Percentiles rank a stretch among this genome's conserved stretches.
Conservation (phyloP, 2,888 invertebrate species). For the Cepaea hortensis region DNA sequence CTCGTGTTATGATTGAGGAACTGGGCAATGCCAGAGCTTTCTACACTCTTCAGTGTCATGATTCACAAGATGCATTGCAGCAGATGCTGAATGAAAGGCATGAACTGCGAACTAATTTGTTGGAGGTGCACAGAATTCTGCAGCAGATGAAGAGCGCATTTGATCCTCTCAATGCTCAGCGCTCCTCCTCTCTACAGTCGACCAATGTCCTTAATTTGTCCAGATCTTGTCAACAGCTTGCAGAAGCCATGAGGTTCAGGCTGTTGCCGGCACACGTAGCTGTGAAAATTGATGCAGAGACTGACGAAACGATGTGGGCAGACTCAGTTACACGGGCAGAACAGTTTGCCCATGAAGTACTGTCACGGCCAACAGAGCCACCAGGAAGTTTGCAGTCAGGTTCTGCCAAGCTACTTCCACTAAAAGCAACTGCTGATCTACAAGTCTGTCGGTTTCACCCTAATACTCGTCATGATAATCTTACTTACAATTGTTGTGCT, state of each 20-base stretch:
- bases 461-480: conserved; percentile 67
- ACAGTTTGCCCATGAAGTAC: conserved; percentile 67
- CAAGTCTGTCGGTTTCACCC: conserved; percentile 67
- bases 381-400: conserved; percentile 34
- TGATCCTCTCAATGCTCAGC: conserved; percentile 76
- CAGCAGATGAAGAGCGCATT: conserved; percentile 78
- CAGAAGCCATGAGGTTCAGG: conserved; percentile 80
- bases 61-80: conserved; percentile 84
- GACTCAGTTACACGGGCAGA: conserved; percentile 71
- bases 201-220: conserved; percentile 81
- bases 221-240: conserved; percentile 81
- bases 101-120: conserved; percentile 81
- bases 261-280: conserved; percentile 75
- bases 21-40: conserved; percentile 90
- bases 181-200: conserved; percentile 57
- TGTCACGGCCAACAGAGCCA: conserved; percentile 47
- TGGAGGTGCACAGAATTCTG: conserved; percentile 81
- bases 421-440: conserved; percentile 47
- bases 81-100: conserved; percentile 84
- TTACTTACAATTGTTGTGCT: conserved; percentile 71
- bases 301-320: conserved; percentile 59
- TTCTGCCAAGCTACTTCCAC: conserved; percentile 22
- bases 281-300: conserved; percentile 53
- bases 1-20: conserved; percentile 94
- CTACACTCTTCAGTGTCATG: conserved; percentile 84